Base-by-base conservation (phyloP, 1,140 invertebrate species). In the Thalassaphorura encarpata region DNA sequence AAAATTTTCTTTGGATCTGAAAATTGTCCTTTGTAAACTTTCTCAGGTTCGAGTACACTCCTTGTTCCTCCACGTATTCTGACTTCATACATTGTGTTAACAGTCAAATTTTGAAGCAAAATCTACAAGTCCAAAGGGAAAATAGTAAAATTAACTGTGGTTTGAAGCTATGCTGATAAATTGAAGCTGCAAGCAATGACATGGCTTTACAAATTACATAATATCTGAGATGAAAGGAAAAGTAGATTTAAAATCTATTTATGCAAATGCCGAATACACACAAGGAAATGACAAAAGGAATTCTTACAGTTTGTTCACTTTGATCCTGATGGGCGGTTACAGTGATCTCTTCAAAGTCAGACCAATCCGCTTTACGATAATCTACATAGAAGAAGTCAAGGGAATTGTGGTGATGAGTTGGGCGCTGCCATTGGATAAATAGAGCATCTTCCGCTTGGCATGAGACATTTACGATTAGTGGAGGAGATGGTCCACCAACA, bases 351-450 rank as follows among this genome's bases (percentile, higher is more conserved):
- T 82, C 76, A 66, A 77, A 78, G 52, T 79, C 73, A 52, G 72
- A 71, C 31, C 73, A 71, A 54, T 76, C 77, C 63, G 80, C 77
- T 58, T 73, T 72, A n/a, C 76, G 71, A 55, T 83, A 83, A 53
- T 80, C 82, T 59, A 91, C 79, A 66, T 83, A 83, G 70, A 89
- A 91, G 64, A 79, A 82, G 71, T 90, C 85, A 56, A 90, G 78
- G 4, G 80, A 78, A 66, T 83, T 82, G 70, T 81, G 83, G 68
- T 80, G 86, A 56, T 77, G 75, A 26, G 76, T 71, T 1, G 87
- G 87, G 61, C 83, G 76, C 47, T 82, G 77, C 88, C 88, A 92
- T 62, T 87, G 82, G 23, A 92, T 71, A 67, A 79, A 85, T 13
- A 91, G 76, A 16, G 83, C 80, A 60, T 87, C 83, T 58, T 83